These are phyloP conservation scores for Sebastes diaconus DNA, from an alignment of 2,797 vertebrate species.

Conservation along the genomic window DNA sequence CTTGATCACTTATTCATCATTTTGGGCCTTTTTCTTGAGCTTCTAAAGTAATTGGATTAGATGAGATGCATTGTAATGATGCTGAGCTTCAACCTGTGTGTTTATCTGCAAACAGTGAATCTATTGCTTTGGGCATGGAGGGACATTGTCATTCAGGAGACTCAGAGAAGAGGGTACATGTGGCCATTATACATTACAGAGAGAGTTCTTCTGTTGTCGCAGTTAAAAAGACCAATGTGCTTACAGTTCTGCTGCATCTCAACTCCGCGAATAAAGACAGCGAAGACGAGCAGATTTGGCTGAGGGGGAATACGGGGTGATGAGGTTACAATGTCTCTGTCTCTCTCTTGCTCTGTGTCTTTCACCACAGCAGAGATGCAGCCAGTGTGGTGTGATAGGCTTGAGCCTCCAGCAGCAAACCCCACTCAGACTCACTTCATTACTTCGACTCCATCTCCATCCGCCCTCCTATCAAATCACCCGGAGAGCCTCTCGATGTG, in stretches of 20 bases:
- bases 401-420: conserved; percentile 65
- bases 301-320: conserved; percentile 23
- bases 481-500: conserved; percentile 49
- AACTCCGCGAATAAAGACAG: conserved; percentile 20
- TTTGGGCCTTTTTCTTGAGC: conserved; percentile 35
- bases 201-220: not conserved
- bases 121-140: not conserved
- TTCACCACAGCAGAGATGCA: conserved; percentile 37
- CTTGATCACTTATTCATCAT: conserved; percentile 52
- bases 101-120: conserved; percentile 25
- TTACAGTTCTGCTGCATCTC: conserved; percentile 24
- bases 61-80: conserved; percentile 47
- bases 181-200: not conserved
- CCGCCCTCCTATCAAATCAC: conserved; percentile 61
- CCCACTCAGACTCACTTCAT: conserved; percentile 70
- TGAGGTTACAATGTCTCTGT: conserved; percentile 41
- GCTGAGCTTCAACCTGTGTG: not conserved
- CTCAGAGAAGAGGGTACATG: not conserved
- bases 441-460: conserved; percentile 68
- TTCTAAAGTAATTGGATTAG: conserved; percentile 38
- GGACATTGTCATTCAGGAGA: conserved; percentile 33
- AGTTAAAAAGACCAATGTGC: conserved; percentile 7
- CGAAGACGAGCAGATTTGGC: conserved; percentile 33
- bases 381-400: conserved; percentile 56
- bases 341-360: conserved; percentile 16